Percentiles rank a stretch among this genome's conserved stretches.
Conservation (phyloP, 2,888 invertebrate species). For the Papilio demoleus region DNA sequence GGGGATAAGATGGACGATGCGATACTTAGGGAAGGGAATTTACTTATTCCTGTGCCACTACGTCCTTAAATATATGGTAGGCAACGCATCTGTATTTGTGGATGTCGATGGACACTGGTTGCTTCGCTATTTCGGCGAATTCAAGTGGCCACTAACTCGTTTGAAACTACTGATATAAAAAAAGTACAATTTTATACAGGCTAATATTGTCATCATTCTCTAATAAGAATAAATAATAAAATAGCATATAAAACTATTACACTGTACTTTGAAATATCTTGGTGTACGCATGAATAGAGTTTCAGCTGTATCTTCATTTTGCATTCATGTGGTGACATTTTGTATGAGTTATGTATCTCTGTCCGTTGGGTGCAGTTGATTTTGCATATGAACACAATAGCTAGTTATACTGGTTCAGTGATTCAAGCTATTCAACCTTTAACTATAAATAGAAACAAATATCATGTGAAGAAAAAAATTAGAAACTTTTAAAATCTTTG, state of each 20-base stretch:
- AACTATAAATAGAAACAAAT: constrained; percentile 5
- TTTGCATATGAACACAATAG: constrained; percentile 36
- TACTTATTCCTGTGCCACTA: too few relatives aligned
- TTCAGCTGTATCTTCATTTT: constrained; percentile 31
- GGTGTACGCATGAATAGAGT: constrained; percentile 20
- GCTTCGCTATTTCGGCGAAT: too few relatives aligned
- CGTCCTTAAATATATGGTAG: too few relatives aligned
- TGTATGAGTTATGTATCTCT: constrained; percentile 37
- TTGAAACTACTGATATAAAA: too few relatives aligned
- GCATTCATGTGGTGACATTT: constrained; percentile 33
- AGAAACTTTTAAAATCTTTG: background rate
- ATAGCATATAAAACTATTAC: background rate
- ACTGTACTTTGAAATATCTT: constrained; percentile 16
- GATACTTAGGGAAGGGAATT: too few relatives aligned
- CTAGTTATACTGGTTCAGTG: constrained; percentile 32
- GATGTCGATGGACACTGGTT: too few relatives aligned
- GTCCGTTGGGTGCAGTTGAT: constrained; percentile 30
- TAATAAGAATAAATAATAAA: background rate
- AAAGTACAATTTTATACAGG: too few relatives aligned
- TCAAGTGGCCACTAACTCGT: too few relatives aligned
- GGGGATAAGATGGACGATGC: too few relatives aligned
- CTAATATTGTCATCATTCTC: background rate
- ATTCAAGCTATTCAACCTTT: constrained; percentile 21
- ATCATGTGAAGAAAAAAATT: background rate
- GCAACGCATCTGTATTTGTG: too few relatives aligned